phyloP scores from a whole-genome alignment of 1,140 invertebrate genomes.

The Nephila pilipes region DNA sequence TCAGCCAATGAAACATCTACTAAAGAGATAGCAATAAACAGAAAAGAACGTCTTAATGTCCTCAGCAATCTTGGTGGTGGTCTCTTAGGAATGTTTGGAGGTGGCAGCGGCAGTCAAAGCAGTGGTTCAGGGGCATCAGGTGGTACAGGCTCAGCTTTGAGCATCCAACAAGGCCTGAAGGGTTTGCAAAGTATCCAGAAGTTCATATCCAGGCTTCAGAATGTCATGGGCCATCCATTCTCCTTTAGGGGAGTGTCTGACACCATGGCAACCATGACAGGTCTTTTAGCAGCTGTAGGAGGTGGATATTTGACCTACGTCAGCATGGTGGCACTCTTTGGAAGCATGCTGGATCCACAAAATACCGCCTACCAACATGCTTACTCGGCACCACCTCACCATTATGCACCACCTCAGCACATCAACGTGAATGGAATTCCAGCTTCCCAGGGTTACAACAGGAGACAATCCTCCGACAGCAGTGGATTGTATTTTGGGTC shows the following conservation, averaged over 20 bases:
- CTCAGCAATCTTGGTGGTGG: slow-evolving; percentile 8
- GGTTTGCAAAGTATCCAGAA: slow-evolving; percentile 64
- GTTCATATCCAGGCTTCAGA: slow-evolving; percentile 46
- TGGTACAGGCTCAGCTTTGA: not conserved
- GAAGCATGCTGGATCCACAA: slow-evolving; percentile 65
- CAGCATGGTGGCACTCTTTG: slow-evolving; percentile 68
- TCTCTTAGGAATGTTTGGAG: not conserved
- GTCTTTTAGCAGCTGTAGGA: slow-evolving; percentile 65
- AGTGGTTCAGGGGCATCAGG: not conserved
- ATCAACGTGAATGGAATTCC: not conserved
- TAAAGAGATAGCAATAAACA: not conserved
- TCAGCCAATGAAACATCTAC: slow-evolving; percentile 44
- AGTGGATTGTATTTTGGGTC: slow-evolving; percentile 55
- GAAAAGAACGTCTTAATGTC: slow-evolving; percentile 41
- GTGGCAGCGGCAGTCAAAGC: not conserved
- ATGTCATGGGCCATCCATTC: slow-evolving; percentile 55
- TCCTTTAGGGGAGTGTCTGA: slow-evolving; percentile 62
- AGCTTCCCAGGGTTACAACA: slow-evolving; percentile 21
- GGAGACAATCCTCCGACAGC: slow-evolving; percentile 42
- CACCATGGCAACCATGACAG: slow-evolving; percentile 71
- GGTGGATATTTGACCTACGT: slow-evolving; percentile 72
- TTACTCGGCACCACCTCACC: slow-evolving; percentile 57
- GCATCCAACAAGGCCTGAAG: slow-evolving; percentile 55
- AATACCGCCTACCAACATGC: slow-evolving; percentile 65
- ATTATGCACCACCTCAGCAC: slow-evolving; percentile 71